Conservation (phyloP, 2,113 vertebrate genomes). For the Otolemur garnettii region DNA sequence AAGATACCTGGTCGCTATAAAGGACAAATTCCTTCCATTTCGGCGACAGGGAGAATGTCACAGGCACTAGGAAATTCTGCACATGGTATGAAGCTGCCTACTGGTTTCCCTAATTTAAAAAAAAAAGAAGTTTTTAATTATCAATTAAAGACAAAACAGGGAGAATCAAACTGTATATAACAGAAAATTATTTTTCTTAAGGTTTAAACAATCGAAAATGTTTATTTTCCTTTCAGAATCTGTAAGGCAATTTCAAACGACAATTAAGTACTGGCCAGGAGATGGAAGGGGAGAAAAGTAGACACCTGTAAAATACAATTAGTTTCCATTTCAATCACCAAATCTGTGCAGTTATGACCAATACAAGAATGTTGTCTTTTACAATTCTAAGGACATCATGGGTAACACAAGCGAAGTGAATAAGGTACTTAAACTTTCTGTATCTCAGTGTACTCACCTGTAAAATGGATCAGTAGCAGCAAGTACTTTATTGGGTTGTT, state of each 20-base stretch:
- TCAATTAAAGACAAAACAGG: not conserved
- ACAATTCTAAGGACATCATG: not conserved
- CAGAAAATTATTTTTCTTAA: not conserved
- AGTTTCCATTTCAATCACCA: not conserved
- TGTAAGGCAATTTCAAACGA: not conserved
- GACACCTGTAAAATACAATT: not conserved
- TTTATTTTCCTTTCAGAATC: slow-evolving; percentile 45
- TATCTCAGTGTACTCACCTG: not conserved
- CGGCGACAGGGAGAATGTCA: slow-evolving; percentile 7
- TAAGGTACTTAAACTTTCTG: not conserved
- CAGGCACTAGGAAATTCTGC: not conserved
- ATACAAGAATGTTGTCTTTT: not conserved
- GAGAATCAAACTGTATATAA: not conserved
- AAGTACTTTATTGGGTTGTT: not conserved
- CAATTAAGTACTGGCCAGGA: not conserved
- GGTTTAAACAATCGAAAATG: slow-evolving; percentile 51
- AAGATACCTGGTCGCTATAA: not conserved
- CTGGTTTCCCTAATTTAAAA: slow-evolving; percentile 27
- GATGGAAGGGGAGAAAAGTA: not conserved
- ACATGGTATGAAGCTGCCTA: not conserved
- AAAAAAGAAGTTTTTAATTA: not conserved
- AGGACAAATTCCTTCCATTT: slow-evolving; percentile 7
- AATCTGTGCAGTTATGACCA: not conserved
- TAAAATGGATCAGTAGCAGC: not conserved
- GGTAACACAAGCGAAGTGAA: not conserved